These are phyloP conservation scores for Danionella cerebrum DNA, from an alignment of 2,113 vertebrate species.

Conservation along the genomic window DNA sequence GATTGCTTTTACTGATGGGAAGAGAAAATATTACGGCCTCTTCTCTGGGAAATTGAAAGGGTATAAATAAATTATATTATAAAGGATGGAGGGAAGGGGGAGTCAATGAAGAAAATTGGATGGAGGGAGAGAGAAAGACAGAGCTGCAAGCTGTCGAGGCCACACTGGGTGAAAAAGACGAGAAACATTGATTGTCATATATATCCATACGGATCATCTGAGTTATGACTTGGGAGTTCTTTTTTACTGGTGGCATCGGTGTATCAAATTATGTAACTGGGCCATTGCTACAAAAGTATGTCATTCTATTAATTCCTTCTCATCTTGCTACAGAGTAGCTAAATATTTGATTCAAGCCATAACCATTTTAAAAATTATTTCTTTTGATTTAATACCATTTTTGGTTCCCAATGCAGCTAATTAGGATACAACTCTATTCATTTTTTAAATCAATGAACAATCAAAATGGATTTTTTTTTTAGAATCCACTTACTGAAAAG, in stretches of 20 bases:
- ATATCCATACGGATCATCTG: slow-evolving; percentile 22
- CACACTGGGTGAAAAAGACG: slow-evolving; percentile 5
- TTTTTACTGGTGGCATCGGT: neutral
- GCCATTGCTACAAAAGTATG: too few species aligned
- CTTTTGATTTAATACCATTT: too few species aligned
- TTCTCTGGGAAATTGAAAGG: slow-evolving; percentile 37
- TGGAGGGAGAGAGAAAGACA: slow-evolving; percentile 11
- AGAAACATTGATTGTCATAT: slow-evolving; percentile 24
- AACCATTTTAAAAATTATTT: too few species aligned
- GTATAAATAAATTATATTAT: slow-evolving; percentile 42
- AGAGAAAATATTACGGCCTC: slow-evolving; percentile 37
- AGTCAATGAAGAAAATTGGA: slow-evolving; percentile 26
- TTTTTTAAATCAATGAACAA: too few species aligned
- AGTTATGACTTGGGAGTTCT: neutral
- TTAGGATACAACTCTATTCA: too few species aligned
- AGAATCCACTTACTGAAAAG: too few species aligned
- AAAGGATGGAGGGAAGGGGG: slow-evolving; percentile 18
- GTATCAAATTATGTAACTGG: neutral
- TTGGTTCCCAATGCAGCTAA: too few species aligned
- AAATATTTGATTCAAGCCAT: neutral
- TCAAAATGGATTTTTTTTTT: too few species aligned
- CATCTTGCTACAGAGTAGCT: neutral
- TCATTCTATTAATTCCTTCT: neutral
- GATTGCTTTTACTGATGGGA: slow-evolving; percentile 43
- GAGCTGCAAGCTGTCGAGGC: neutral